phyloP scores from a whole-genome alignment of 2,888 invertebrate species.

The Zeuzera pyrina region DNA sequence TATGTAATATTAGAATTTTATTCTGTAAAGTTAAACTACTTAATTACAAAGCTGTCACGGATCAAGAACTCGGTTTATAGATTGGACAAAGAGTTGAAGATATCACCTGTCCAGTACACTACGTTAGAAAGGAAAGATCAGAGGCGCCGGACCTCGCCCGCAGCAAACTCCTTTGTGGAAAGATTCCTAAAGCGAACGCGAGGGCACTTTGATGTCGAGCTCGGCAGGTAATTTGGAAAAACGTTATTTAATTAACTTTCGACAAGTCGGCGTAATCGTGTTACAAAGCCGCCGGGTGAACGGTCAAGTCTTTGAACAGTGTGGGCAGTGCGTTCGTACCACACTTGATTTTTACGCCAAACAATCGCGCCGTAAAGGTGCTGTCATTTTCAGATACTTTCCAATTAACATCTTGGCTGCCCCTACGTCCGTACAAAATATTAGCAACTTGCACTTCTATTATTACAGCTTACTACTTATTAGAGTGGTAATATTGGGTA shows the following conservation, averaged over 20 bases:
- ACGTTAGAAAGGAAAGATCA: slow-evolving; percentile 33
- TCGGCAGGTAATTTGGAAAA: slow-evolving; percentile 69
- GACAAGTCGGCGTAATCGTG: slow-evolving; percentile 70
- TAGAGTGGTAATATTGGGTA: no score
- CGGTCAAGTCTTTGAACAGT: slow-evolving; percentile 64
- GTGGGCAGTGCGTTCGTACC: slow-evolving; percentile 26
- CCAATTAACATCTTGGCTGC: slow-evolving; percentile 70
- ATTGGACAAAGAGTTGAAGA: slow-evolving; percentile 41
- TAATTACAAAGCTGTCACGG: neutral
- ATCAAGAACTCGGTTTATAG: neutral
- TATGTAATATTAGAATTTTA: neutral
- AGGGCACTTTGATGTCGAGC: slow-evolving; percentile 59
- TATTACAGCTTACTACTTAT: no score
- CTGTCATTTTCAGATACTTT: slow-evolving; percentile 69
- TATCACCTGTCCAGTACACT: slow-evolving; percentile 50
- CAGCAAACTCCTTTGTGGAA: slow-evolving; percentile 59
- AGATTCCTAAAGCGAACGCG: slow-evolving; percentile 48
- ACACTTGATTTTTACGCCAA: slow-evolving; percentile 68
- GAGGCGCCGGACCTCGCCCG: slow-evolving; percentile 45
- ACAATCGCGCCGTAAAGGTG: slow-evolving; percentile 60
- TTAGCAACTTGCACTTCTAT: slow-evolving; percentile 46
- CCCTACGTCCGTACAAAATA: slow-evolving; percentile 49
- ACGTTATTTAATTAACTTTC: slow-evolving; percentile 73
- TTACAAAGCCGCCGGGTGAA: slow-evolving; percentile 64
- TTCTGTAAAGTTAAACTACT: neutral